Conservation (phyloP, 2,797 vertebrate genomes). For the Neolamprologus multifasciatus region DNA sequence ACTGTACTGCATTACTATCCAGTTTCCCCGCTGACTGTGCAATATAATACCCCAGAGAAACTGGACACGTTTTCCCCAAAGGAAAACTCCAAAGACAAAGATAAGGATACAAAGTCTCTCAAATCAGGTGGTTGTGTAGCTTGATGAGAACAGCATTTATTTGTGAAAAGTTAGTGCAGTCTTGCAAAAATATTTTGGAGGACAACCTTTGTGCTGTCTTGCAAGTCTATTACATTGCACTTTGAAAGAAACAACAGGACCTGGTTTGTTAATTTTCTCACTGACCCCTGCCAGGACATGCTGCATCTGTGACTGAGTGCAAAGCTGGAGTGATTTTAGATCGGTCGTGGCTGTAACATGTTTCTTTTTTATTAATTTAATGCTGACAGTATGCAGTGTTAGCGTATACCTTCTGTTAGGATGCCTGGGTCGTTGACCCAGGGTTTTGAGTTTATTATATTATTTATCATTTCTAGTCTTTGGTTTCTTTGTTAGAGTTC, state of each 20-base stretch:
- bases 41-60: slow-evolving; percentile 17
- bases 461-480: too few species aligned
- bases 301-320: not conserved
- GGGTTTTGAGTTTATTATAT: too few species aligned
- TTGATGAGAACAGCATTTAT: not conserved
- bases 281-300: not conserved
- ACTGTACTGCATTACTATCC: slow-evolving; percentile 39
- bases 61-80: not conserved
- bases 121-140: not conserved
- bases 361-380: not conserved
- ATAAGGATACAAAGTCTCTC: not conserved
- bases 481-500: too few species aligned
- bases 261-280: not conserved
- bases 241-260: not conserved
- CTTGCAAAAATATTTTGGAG: not conserved
- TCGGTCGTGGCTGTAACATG: not conserved
- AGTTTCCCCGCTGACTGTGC: slow-evolving; percentile 18
- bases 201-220: not conserved
- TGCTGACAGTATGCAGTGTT: not conserved
- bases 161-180: not conserved
- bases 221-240: not conserved
- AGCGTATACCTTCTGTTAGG: not conserved
- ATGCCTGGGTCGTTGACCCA: too few species aligned
- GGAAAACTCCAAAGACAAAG: not conserved
- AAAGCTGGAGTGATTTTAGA: not conserved